phyloP scores from a whole-genome alignment of 2,797 vertebrate genomes.

The Sebastes melanostomus region DNA sequence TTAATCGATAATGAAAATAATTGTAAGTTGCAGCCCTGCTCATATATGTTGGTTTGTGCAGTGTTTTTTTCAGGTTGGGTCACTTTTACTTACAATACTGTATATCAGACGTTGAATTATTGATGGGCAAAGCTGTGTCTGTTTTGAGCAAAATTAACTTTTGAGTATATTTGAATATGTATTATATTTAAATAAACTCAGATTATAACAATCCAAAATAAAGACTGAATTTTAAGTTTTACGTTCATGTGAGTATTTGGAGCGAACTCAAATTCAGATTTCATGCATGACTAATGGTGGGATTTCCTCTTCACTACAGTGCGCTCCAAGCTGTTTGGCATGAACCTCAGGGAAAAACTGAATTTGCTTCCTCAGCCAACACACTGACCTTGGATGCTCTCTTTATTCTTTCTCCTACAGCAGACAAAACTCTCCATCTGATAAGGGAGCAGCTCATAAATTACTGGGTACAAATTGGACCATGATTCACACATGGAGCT shows the following conservation, averaged over 20 bases:
- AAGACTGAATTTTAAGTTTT: background rate
- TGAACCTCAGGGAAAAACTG: background rate
- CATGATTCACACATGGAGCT: background rate
- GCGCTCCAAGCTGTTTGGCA: background rate
- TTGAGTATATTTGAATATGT: background rate
- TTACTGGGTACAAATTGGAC: background rate
- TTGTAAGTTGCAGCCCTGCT: background rate
- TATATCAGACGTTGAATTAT: background rate
- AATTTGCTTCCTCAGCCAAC: background rate
- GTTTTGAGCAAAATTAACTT: background rate
- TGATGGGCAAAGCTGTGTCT: background rate
- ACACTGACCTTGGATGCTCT: background rate
- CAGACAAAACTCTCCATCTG: constrained; percentile 13
- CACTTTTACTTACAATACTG: background rate
- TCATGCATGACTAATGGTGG: background rate
- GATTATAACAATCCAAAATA: background rate
- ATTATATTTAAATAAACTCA: accelerated
- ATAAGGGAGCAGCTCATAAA: constrained; percentile 18
- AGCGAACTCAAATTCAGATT: background rate
- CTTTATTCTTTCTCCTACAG: background rate
- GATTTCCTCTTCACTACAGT: background rate
- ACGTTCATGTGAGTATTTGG: background rate
- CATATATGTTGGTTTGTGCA: background rate
- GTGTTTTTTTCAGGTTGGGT: background rate
- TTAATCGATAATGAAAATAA: background rate